Evolutionary conservation across 2,797 vertebrate species (phyloP), one percentile per base, ranked within the genome.

Genomic region (Lutjanus campechanus): DNA sequence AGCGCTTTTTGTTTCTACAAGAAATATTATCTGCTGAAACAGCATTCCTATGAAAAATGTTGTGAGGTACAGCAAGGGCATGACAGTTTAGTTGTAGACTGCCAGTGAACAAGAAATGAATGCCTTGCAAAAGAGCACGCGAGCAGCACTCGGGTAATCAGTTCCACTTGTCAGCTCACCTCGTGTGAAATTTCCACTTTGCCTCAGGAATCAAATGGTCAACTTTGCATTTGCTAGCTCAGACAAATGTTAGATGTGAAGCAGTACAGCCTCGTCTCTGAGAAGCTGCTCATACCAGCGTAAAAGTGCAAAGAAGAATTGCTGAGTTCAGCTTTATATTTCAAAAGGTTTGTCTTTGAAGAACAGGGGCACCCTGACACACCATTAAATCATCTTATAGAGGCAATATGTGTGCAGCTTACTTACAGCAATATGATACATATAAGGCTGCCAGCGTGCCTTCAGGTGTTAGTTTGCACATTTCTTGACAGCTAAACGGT

Each of bases 241-340:
- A 77, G 74, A 79, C 62, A 63, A 76, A 86, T 75, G 58, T 50
- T 69, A 67, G 70, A 78, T 54, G 69, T 81, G 64, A 85, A 58
- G 76, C 69, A 65, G 49, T 55, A 56, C 25, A 43, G 70, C 64
- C 53, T 61, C 17, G 13, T 85, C 68, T 72, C 61, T 0, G 22
- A 80, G 15, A 88, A 86, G 66, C 64, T 72, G 75, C 84, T 88
- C 78, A 49, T 72, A 77, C 77, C 80, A 76, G 79, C 81, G 86
- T 78, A 69, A 87, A 91, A 83, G 77, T 64, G 71, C 56, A 54
- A 58, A 10, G 43, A 12, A n/a, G 65, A 89, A 90, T 77, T 0
- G 82, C 83, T 87, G 85, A 86, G 73, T 59, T 56, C 75, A 61
- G 73, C 73, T 69, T 79, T 81, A 74, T 81, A 82, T 75, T 85